Percentiles rank a stretch among this genome's conserved stretches.
phyloP scores from a whole-genome alignment of 2,888 invertebrate genomes.

The Idaea straminata region DNA sequence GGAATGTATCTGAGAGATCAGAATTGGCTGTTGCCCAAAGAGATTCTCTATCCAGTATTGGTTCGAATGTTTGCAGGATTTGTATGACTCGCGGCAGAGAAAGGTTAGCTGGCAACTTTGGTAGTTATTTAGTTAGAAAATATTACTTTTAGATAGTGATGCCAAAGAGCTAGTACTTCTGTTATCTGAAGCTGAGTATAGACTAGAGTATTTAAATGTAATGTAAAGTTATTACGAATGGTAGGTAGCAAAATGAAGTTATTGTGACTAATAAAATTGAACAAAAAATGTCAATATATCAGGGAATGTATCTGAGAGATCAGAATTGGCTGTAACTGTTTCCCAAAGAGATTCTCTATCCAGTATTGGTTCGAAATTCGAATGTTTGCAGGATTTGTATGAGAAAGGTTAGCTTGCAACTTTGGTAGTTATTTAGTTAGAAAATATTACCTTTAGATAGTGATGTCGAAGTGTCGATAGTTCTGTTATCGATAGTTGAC shows the following conservation, averaged over 20 bases:
- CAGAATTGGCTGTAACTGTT: constrained; percentile 54
- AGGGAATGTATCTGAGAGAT: constrained; percentile 54
- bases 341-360: constrained; percentile 66
- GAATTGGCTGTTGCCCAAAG: constrained; percentile 54
- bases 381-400: constrained; percentile 85
- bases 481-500: background rate
- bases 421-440: constrained; percentile 27
- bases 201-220: too few species aligned
- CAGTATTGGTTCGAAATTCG: constrained; percentile 80
- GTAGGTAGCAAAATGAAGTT: constrained; percentile 59
- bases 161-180: background rate
- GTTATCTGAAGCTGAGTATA: too few species aligned
- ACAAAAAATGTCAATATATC: constrained; percentile 53
- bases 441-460: constrained; percentile 23
- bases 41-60: constrained; percentile 75
- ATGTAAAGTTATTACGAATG: too few species aligned
- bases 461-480: background rate
- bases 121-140: constrained; percentile 29
- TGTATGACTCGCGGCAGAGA: constrained; percentile 79
- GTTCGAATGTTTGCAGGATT: constrained; percentile 83
- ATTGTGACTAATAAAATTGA: constrained; percentile 47
- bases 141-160: constrained; percentile 19
- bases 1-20: constrained; percentile 56
- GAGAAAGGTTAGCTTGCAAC: constrained; percentile 55
- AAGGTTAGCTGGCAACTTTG: constrained; percentile 45